phyloP scores from a whole-genome alignment of 2,113 vertebrate genomes.

The Cromileptes altivelis region DNA sequence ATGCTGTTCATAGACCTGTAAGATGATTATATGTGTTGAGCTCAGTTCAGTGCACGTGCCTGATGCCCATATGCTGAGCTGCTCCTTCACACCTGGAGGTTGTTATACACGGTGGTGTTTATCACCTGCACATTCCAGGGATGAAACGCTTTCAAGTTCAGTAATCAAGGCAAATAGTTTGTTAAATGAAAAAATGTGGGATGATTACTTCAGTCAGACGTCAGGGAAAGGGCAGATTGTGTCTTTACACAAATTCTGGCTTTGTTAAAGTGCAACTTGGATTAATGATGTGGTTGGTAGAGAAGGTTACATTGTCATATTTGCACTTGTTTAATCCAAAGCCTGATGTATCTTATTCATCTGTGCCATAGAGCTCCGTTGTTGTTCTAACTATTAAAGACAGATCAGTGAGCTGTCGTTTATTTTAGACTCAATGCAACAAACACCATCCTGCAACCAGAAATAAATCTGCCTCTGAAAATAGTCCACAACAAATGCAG shows the following conservation, averaged over 20 bases:
- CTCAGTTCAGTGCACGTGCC: not conserved
- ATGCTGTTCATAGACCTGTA: slow-evolving; percentile 14
- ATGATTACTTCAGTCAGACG: not conserved
- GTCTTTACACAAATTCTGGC: not conserved
- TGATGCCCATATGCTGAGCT: not conserved
- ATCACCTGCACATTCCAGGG: slow-evolving; percentile 15
- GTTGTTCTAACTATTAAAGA: no score
- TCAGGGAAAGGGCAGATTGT: not conserved
- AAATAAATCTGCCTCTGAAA: no score
- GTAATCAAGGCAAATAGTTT: slow-evolving; percentile 1
- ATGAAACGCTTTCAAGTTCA: slow-evolving; percentile 18
- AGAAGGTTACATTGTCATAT: not conserved
- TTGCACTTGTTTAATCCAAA: not conserved
- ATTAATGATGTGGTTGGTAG: not conserved
- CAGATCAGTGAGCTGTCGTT: no score
- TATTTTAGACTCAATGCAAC: no score
- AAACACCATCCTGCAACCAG: no score
- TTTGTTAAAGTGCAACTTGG: not conserved
- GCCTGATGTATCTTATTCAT: no score
- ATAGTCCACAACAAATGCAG: no score
- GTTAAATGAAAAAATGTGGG: not conserved
- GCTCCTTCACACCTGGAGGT: slow-evolving; percentile 1
- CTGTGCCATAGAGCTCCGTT: no score
- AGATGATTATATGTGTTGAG: not conserved
- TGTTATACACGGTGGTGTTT: slow-evolving; percentile 1